phyloP scores from a whole-genome alignment of 2,797 vertebrate genomes.

The Coreius guichenoti region DNA sequence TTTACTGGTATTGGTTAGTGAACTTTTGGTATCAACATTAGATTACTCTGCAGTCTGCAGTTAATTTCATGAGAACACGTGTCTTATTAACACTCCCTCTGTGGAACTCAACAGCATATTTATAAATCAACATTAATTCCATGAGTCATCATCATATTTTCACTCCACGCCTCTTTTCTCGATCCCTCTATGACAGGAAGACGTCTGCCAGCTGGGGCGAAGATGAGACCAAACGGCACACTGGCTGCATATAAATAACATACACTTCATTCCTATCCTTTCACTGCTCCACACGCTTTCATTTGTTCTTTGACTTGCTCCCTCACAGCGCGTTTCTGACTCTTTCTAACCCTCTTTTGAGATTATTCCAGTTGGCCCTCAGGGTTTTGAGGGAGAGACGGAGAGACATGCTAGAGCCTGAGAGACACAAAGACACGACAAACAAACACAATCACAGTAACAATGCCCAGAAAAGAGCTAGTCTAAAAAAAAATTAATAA shows the following conservation, averaged over 20 bases:
- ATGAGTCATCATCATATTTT: slow-evolving; percentile 34
- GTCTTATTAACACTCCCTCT: slow-evolving; percentile 28
- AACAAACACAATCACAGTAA: slow-evolving; percentile 24
- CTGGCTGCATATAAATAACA: not conserved
- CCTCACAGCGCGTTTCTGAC: not conserved
- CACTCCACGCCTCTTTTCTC: slow-evolving; percentile 17
- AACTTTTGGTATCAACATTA: not conserved
- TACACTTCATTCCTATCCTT: not conserved
- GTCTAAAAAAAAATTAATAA: not conserved
- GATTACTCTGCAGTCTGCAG: not conserved
- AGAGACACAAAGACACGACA: not conserved
- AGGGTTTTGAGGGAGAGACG: slow-evolving; percentile 19
- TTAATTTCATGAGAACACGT: not conserved
- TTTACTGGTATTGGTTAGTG: not conserved
- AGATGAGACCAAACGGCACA: not conserved
- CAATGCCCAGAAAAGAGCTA: not conserved
- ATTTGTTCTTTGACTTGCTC: slow-evolving; percentile 25
- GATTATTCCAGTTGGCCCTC: slow-evolving; percentile 23
- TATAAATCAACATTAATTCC: not conserved
- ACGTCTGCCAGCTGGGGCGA: slow-evolving; percentile 12
- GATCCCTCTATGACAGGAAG: not conserved
- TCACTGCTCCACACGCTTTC: slow-evolving; percentile 17
- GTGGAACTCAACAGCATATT: not conserved
- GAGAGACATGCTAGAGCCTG: slow-evolving; percentile 38
- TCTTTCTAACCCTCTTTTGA: not conserved